phyloP scores from a whole-genome alignment of 2,797 vertebrate species.

The Gephyroberyx darwinii region DNA sequence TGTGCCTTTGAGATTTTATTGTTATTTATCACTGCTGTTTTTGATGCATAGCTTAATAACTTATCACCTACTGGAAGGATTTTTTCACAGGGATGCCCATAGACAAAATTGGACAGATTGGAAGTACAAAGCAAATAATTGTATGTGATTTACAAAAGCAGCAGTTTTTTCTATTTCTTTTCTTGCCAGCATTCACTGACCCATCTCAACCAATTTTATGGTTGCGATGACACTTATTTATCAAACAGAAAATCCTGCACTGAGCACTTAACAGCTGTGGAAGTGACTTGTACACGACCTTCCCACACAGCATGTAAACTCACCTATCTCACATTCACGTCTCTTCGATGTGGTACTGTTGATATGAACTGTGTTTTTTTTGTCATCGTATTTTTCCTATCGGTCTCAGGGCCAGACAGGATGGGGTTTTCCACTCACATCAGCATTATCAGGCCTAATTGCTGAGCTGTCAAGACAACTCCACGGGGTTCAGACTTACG shows the following conservation, averaged over 20 bases:
- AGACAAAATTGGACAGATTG: not conserved
- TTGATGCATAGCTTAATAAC: not conserved
- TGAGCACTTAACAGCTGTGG: constrained; percentile 27
- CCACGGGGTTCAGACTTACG: constrained; percentile 62
- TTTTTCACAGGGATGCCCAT: not conserved
- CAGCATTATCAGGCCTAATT: constrained; percentile 70
- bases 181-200: constrained; percentile 14
- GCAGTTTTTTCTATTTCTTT: not conserved
- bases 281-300: constrained; percentile 63
- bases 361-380: constrained; percentile 43
- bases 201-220: constrained; percentile 15
- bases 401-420: constrained; percentile 64
- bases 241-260: not conserved
- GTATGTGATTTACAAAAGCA: not conserved
- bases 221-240: constrained; percentile 5
- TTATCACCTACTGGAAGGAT: not conserved
- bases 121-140: not conserved
- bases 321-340: constrained; percentile 34
- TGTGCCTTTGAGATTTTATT: not conserved
- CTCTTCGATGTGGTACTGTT: constrained; percentile 59
- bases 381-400: constrained; percentile 63
- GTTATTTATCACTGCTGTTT: not conserved
- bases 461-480: constrained; percentile 66
- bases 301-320: constrained; percentile 31
- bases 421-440: constrained; percentile 60